These are phyloP conservation scores for Harpalus rubripes DNA, from an alignment of 2,888 invertebrate species.

Conservation along the genomic window DNA sequence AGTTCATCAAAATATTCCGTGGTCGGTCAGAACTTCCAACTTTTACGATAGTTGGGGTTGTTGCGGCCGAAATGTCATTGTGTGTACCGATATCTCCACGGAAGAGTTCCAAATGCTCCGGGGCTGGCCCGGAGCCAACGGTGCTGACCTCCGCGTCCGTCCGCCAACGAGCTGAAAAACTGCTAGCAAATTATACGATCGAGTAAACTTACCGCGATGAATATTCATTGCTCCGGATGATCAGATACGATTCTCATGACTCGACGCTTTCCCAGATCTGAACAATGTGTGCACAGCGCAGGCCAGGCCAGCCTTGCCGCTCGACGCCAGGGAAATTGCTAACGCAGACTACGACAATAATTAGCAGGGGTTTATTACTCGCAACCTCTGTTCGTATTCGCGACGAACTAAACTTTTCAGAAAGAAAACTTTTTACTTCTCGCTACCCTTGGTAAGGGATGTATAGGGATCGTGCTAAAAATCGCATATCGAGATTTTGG, in stretches of 20 bases:
- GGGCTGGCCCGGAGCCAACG: constrained; percentile 54
- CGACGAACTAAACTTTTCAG: background rate
- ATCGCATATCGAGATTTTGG: too few species aligned
- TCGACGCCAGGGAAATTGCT: constrained; percentile 45
- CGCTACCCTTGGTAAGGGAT: too few species aligned
- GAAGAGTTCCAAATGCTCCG: constrained; percentile 28
- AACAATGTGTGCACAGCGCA: constrained; percentile 68
- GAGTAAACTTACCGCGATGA: constrained; percentile 70
- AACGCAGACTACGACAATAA: constrained; percentile 59
- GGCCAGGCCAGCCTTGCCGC: background rate
- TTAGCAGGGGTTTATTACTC: constrained; percentile 64
- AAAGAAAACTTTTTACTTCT: constrained; percentile 53
- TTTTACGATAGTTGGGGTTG: constrained; percentile 57
- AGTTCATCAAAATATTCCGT: constrained; percentile 5
- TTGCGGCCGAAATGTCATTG: constrained; percentile 42
- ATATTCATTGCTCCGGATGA: constrained; percentile 73
- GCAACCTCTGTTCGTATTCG: constrained; percentile 58
- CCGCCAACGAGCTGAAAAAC: constrained; percentile 67
- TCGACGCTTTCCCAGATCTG: constrained; percentile 71
- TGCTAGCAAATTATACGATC: constrained; percentile 69
- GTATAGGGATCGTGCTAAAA: too few species aligned
- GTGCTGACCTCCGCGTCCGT: constrained; percentile 22
- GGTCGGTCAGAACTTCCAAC: background rate
- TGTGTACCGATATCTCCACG: constrained; percentile 46
- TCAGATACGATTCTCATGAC: constrained; percentile 73